Evolutionary conservation across 2,888 invertebrate species (phyloP).

Genomic region (Platycnemis pennipes): DNA sequence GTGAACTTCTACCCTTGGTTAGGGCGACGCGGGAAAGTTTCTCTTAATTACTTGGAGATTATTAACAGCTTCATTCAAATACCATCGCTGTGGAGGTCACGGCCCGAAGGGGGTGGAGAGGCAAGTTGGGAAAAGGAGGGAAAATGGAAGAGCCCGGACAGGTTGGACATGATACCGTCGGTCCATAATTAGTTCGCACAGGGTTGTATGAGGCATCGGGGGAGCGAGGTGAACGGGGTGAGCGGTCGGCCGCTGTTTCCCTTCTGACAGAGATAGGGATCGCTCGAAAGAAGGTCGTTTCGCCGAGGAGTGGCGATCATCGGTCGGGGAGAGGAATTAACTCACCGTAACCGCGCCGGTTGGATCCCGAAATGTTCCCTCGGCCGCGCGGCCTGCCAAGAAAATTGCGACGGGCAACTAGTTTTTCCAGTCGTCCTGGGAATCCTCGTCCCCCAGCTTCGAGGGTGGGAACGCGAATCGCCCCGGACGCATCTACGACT

Average conservation of each 20-base stretch:
- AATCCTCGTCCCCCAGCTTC: neutral
- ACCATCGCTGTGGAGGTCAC: no score
- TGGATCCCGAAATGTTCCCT: conserved; percentile 61
- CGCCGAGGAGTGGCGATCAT: conserved; percentile 42
- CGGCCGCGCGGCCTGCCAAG: conserved; percentile 38
- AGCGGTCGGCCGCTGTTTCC: neutral
- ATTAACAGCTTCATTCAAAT: neutral
- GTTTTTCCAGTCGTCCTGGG: conserved; percentile 60
- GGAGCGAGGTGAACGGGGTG: neutral
- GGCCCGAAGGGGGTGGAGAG: no score
- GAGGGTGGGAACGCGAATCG: neutral
- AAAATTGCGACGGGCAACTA: conserved; percentile 50
- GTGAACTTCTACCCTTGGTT: neutral
- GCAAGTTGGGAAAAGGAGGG: no score
- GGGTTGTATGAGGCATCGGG: neutral
- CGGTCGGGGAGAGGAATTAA: conserved; percentile 34
- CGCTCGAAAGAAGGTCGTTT: conserved; percentile 58
- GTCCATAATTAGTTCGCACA: conserved; percentile 13
- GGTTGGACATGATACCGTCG: neutral
- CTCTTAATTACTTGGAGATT: neutral
- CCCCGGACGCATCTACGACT: neutral
- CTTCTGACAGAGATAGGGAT: conserved; percentile 49
- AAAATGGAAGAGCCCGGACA: neutral
- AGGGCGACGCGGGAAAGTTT: neutral
- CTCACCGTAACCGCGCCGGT: conserved; percentile 43